Conservation (phyloP, 2,888 invertebrate species). For the Mactromeris polynyma region DNA sequence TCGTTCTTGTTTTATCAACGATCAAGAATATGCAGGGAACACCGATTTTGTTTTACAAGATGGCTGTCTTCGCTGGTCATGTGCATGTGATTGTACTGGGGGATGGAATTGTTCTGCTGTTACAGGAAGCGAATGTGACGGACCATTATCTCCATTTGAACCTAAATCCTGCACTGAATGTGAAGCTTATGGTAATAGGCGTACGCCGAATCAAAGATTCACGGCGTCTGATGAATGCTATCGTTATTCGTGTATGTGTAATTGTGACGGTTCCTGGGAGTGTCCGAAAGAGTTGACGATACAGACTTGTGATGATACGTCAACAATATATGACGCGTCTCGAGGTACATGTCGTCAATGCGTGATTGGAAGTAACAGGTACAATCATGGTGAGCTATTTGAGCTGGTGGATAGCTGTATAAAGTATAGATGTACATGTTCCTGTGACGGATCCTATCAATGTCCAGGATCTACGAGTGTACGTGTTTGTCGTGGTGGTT, state of each 20-base stretch:
- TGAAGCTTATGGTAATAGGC: conserved; percentile 41
- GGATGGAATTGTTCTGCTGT: conserved; percentile 77
- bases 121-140: conserved; percentile 69
- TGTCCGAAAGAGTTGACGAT: conserved; percentile 78
- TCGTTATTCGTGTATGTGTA: conserved; percentile 68
- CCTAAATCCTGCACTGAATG: conserved; percentile 70
- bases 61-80: conserved; percentile 79
- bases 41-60: conserved; percentile 74
- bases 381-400: conserved; percentile 55
- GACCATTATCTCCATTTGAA: conserved; percentile 43
- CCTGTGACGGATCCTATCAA: conserved; percentile 79
- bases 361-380: conserved; percentile 49
- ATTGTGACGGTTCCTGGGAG: conserved; percentile 78
- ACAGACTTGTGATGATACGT: conserved; percentile 66
- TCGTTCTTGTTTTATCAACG: conserved; percentile 64
- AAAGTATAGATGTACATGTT: conserved; percentile 74
- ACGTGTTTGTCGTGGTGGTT: conserved; percentile 56
- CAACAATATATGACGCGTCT: conserved; percentile 28
- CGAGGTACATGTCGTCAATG: conserved; percentile 68
- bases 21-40: conserved; percentile 70
- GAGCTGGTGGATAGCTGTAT: conserved; percentile 56
- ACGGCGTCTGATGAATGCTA: conserved; percentile 55
- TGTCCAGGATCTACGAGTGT: conserved; percentile 73
- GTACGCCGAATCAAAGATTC: conserved; percentile 51
- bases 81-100: conserved; percentile 79